A percentile compares a stretch with the other conserved stretches of the same genome.
Evolutionary conservation across 2,888 invertebrate species (phyloP).

Genomic region (Leptura quadrifasciata): DNA sequence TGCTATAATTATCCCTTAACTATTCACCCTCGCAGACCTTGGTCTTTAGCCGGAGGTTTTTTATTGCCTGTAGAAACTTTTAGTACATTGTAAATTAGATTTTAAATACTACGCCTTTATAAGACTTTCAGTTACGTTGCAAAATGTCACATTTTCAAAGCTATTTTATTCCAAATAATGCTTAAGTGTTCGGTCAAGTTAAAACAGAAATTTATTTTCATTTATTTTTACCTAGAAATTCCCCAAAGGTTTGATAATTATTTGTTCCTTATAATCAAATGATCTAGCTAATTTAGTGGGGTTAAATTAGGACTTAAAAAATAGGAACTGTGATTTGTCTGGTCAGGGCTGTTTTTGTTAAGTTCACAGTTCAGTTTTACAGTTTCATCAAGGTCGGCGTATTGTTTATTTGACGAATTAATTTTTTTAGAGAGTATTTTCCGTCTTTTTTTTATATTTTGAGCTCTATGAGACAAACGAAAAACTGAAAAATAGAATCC

Average conservation of each 20-base stretch:
- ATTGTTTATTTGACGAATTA: too few relatives aligned
- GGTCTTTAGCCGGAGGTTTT: slow-evolving; percentile 27
- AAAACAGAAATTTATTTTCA: slow-evolving; percentile 15
- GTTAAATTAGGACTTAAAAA: too few relatives aligned
- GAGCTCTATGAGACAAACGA: too few relatives aligned
- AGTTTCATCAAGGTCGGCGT: too few relatives aligned
- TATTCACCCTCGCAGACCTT: slow-evolving; percentile 18
- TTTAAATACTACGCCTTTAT: slow-evolving; percentile 23
- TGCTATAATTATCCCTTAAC: slow-evolving; percentile 22
- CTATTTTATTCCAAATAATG: not conserved
- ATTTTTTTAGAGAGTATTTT: too few relatives aligned
- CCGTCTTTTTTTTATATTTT: too few relatives aligned
- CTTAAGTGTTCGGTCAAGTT: not conserved
- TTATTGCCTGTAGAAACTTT: slow-evolving; percentile 27
- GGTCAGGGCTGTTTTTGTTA: too few relatives aligned
- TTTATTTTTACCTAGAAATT: not conserved
- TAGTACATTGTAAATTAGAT: slow-evolving; percentile 33
- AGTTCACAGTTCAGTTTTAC: too few relatives aligned
- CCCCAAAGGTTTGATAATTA: not conserved
- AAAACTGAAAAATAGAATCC: too few relatives aligned
- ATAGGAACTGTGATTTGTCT: too few relatives aligned
- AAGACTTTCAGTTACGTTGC: slow-evolving; percentile 19
- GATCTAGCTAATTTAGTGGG: not conserved
- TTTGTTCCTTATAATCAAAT: not conserved
- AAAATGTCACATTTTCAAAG: slow-evolving; percentile 18